phyloP scores from a whole-genome alignment of 2,113 vertebrate genomes.

The Chroicocephalus ridibundus region DNA sequence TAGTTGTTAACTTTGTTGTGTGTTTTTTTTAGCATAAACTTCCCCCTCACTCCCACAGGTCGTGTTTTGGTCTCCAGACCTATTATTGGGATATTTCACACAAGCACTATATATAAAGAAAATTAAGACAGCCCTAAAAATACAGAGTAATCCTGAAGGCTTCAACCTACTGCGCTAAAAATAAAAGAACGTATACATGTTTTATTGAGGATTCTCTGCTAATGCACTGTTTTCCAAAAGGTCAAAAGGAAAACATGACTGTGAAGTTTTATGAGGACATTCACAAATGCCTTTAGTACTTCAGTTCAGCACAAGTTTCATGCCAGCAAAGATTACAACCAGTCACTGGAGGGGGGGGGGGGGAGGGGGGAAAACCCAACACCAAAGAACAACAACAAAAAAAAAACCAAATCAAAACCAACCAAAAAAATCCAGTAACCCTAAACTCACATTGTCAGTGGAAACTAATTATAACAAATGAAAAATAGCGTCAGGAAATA shows the following conservation, averaged over 20 bases:
- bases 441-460: not conserved
- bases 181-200: not conserved
- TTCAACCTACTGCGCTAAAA: not conserved
- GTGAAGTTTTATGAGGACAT: not conserved
- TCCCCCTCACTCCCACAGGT: not conserved
- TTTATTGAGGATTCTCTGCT: not conserved
- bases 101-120: not conserved
- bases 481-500: not conserved
- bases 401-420: not conserved
- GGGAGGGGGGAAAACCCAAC: not conserved
- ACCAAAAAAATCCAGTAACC: not conserved
- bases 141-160: not conserved
- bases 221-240: not conserved
- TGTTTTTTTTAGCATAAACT: slow-evolving; percentile 2
- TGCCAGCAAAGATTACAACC: not conserved
- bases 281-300: not conserved
- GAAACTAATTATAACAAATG: not conserved
- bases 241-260: not conserved
- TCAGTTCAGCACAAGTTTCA: not conserved
- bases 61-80: not conserved
- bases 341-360: not conserved
- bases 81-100: not conserved
- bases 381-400: not conserved
- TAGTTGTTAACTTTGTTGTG: not conserved
- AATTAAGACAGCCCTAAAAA: not conserved